These are phyloP conservation scores for Motacilla alba DNA, from an alignment of 2,113 vertebrate species.

Conservation along the genomic window DNA sequence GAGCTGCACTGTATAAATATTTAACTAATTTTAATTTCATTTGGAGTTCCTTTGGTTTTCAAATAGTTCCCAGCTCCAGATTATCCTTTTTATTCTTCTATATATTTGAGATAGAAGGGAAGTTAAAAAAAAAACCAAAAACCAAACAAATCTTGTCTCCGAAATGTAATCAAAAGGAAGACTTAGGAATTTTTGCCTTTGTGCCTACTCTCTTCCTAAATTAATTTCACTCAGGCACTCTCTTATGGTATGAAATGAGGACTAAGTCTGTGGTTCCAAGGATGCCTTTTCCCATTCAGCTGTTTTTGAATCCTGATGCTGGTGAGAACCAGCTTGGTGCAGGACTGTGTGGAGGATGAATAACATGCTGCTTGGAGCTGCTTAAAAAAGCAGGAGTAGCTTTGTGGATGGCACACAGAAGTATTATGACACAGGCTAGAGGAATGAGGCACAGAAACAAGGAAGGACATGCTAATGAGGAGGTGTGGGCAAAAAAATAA, in stretches of 20 bases:
- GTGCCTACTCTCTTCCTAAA: background rate
- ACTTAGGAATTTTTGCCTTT: background rate
- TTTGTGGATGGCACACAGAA: background rate
- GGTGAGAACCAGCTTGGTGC: background rate
- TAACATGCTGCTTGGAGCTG: background rate
- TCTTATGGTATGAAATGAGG: background rate
- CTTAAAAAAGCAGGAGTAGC: background rate
- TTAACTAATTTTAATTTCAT: conserved; percentile 56
- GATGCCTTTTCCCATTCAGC: background rate
- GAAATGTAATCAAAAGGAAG: background rate
- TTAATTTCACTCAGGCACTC: background rate
- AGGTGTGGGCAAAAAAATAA: background rate
- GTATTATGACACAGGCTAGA: background rate
- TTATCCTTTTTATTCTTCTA: conserved; percentile 29
- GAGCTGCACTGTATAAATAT: conserved; percentile 57
- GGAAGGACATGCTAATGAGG: background rate
- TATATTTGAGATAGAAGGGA: conserved; percentile 4
- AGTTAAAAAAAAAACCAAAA: background rate
- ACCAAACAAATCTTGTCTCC: background rate
- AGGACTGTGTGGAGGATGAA: background rate
- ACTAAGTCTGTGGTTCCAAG: background rate
- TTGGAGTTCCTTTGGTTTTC: conserved; percentile 52
- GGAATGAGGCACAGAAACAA: background rate
- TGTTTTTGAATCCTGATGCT: background rate
- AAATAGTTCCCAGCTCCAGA: conserved; percentile 36